Conservation (phyloP, 2,888 invertebrate genomes). For the Cepaea hortensis region DNA sequence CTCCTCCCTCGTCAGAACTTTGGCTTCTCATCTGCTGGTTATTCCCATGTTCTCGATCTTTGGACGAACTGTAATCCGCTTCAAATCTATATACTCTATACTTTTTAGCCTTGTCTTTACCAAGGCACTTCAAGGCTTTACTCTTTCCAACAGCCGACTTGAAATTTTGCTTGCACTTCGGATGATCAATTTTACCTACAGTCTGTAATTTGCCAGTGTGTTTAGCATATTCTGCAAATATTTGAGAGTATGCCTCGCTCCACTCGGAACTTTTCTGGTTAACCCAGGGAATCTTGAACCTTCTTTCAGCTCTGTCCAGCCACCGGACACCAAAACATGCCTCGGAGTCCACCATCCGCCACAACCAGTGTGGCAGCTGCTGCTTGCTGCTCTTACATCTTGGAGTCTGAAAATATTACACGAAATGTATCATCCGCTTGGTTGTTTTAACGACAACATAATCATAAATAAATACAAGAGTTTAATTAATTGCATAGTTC, state of each 20-base stretch:
- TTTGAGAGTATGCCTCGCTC: background rate
- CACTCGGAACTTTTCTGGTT: conserved; percentile 22
- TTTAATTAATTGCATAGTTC: background rate
- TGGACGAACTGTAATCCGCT: background rate
- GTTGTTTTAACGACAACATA: background rate
- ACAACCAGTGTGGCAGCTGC: background rate
- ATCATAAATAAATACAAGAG: background rate
- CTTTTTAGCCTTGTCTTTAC: background rate
- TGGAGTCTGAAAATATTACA: background rate
- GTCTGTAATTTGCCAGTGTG: conserved; percentile 6
- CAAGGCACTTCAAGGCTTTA: background rate
- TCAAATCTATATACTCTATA: background rate
- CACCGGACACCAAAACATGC: background rate
- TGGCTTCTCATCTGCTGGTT: background rate
- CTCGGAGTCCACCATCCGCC: background rate
- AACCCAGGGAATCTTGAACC: conserved; percentile 21
- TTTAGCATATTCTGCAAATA: conserved; percentile 31
- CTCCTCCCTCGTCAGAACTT: background rate
- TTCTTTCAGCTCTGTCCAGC: background rate
- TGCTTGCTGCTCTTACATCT: background rate
- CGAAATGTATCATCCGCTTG: background rate
- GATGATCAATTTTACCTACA: background rate
- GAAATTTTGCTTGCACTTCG: conserved; percentile 20
- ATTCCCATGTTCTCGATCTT: background rate
- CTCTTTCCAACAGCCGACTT: conserved; percentile 24